A percentile compares a stretch with the other conserved stretches of the same genome.
Conservation (phyloP, 2,888 invertebrate species). For the Spodoptera littoralis region DNA sequence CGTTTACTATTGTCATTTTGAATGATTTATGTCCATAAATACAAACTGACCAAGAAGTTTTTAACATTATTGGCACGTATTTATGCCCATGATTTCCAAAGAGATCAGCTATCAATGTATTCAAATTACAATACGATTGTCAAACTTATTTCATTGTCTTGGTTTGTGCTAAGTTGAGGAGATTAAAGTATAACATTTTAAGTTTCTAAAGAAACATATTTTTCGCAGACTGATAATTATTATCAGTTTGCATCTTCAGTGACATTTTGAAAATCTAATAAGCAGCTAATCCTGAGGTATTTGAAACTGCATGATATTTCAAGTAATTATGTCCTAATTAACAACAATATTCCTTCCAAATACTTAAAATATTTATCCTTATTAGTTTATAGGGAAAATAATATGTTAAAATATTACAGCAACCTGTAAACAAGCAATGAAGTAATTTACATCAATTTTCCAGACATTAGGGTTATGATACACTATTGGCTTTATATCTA, state of each 20-base stretch:
- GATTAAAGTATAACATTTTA: too few relatives aligned
- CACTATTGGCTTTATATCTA: constrained; percentile 1
- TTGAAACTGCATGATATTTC: background rate
- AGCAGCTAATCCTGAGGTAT: too few relatives aligned
- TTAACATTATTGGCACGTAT: constrained; percentile 18
- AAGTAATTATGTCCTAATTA: constrained; percentile 2
- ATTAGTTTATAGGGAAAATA: constrained; percentile 30
- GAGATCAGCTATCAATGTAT: constrained; percentile 18
- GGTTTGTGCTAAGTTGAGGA: too few relatives aligned
- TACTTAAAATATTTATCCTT: constrained; percentile 27
- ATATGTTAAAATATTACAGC: constrained; percentile 8
- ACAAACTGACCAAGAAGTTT: constrained; percentile 49
- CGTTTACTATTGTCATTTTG: constrained; percentile 41
- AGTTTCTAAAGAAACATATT: too few relatives aligned
- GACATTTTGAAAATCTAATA: too few relatives aligned
- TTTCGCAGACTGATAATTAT: too few relatives aligned
- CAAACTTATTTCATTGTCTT: too few relatives aligned
- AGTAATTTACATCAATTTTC: constrained; percentile 13
- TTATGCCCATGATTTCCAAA: constrained; percentile 9
- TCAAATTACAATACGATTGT: too few relatives aligned
- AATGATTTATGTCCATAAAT: constrained; percentile 40
- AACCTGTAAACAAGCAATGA: constrained; percentile 10
- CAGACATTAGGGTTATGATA: background rate
- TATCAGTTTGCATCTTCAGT: too few relatives aligned
- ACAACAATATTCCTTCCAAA: constrained; percentile 7